Percentiles rank a stretch among this genome's conserved stretches.
phyloP scores from a whole-genome alignment of 2,888 invertebrate species.

The Yponomeuta plumbellus region DNA sequence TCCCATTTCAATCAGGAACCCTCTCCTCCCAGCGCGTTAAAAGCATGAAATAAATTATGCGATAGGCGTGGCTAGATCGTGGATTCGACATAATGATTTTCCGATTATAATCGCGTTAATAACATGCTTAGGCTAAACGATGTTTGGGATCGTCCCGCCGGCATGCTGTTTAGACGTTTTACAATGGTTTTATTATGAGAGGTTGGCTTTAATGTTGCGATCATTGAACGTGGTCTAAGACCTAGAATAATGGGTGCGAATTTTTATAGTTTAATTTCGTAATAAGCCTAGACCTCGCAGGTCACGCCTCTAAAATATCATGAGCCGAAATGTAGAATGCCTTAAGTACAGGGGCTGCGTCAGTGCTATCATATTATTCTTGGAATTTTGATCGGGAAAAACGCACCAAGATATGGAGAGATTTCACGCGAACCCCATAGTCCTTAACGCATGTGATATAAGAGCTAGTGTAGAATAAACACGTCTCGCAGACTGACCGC shows the following conservation, averaged over 20 bases:
- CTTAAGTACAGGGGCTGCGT: too few species aligned
- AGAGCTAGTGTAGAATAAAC: too few species aligned
- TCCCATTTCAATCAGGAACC: not conserved
- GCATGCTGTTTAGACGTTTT: not conserved
- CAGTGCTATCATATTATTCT: too few species aligned
- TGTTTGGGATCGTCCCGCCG: slow-evolving; percentile 4
- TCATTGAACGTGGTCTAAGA: not conserved
- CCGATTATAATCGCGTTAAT: slow-evolving; percentile 59
- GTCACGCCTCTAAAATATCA: too few species aligned
- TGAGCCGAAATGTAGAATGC: too few species aligned
- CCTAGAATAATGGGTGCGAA: not conserved
- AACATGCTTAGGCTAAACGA: slow-evolving; percentile 27
- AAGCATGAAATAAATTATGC: slow-evolving; percentile 11
- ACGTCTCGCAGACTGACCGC: not conserved
- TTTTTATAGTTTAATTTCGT: not conserved
- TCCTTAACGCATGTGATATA: too few species aligned
- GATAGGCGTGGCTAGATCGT: slow-evolving; percentile 60
- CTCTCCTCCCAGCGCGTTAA: not conserved
- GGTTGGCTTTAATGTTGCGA: not conserved
- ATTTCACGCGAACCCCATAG: too few species aligned
- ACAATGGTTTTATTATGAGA: not conserved
- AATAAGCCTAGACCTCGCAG: not conserved
- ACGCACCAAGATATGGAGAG: too few species aligned
- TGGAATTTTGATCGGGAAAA: too few species aligned
- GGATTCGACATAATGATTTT: slow-evolving; percentile 53